A percentile compares a stretch with the other conserved stretches of the same genome.
These are phyloP conservation scores for Perca fluviatilis DNA, from an alignment of 2,113 vertebrate genomes.

Conservation along the genomic window DNA sequence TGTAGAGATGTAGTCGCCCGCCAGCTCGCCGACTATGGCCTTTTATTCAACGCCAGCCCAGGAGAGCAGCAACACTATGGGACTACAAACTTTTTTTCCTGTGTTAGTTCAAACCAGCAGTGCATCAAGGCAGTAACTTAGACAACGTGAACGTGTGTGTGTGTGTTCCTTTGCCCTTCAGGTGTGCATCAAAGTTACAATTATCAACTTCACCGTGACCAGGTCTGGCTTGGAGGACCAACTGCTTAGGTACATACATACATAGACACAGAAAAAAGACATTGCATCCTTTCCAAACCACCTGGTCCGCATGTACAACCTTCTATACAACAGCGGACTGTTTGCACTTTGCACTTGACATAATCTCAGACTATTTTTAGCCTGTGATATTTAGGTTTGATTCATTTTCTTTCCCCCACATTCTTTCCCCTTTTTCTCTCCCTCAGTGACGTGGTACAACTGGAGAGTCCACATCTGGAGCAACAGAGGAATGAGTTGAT, in stretches of 20 bases:
- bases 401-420: neutral
- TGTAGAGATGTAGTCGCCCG: neutral
- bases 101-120: conserved; percentile 7
- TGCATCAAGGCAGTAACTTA: neutral
- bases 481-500: conserved; percentile 87
- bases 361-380: neutral
- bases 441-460: conserved; percentile 86
- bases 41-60: neutral
- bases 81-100: neutral
- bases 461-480: conserved; percentile 88
- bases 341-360: neutral
- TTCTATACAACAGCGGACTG: neutral
- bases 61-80: neutral
- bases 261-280: neutral
- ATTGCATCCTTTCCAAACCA: neutral
- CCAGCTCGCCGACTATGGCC: neutral
- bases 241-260: conserved; percentile 85
- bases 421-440: neutral
- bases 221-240: conserved; percentile 92
- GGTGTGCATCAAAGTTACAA: conserved; percentile 95
- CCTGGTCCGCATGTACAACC: neutral
- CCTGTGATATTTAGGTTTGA: neutral
- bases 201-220: conserved; percentile 94
- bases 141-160: neutral
- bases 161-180: conserved; percentile 57